Evolutionary conservation across 1,140 invertebrate genomes (phyloP), one percentile per base, ranked within the genome.

Genomic region (Oryctes rhinoceros): DNA sequence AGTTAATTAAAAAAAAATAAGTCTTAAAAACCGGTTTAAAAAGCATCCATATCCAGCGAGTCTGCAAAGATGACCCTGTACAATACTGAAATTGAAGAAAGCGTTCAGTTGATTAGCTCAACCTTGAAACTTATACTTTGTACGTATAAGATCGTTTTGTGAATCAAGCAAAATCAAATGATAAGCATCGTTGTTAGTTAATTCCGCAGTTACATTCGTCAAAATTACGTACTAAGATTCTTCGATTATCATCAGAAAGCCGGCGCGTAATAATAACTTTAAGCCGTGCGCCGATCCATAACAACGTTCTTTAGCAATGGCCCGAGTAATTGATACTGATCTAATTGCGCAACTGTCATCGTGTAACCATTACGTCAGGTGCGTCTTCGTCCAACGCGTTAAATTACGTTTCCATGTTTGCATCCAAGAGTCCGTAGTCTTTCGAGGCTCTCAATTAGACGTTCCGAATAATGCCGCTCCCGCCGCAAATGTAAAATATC

Each of bases 401-500:
- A 18, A 59, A 59, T 59, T 59, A 59, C 53, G 3, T 18, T 59
- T 59, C 53, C 10, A 18, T 59, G 53, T 59, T 59, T 59, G 53
- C 53, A 18, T 18, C 18, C 7, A n/a, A 59, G 15, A 59, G 15
- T 59, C 18, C 13, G 53, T 59, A 2, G 53, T 59, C 53, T 18
- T n/a, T 59, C 53, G 53, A n/a, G 53, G 53, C 53, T 59, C 15
- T 59, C 53, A 59, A 59, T 59, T 59, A 59, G 18, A 18, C 18
- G 53, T 59, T 59, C 15, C 53, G 18, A 59, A 59, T 59, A 59
- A 59, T 18, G 53, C 15, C n/a, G n/a, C n/a, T n/a, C 53, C 18
- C 53, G 53, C 15, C 2, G 53, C 53, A 18, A 59, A 59, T 59
- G 53, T 59, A 59, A 59, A 59, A 59, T 59, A 59, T 59, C 53